Evolutionary conservation across 2,797 vertebrate species (phyloP), one percentile per base, ranked within the genome.

Genomic region (Euthynnus affinis): DNA sequence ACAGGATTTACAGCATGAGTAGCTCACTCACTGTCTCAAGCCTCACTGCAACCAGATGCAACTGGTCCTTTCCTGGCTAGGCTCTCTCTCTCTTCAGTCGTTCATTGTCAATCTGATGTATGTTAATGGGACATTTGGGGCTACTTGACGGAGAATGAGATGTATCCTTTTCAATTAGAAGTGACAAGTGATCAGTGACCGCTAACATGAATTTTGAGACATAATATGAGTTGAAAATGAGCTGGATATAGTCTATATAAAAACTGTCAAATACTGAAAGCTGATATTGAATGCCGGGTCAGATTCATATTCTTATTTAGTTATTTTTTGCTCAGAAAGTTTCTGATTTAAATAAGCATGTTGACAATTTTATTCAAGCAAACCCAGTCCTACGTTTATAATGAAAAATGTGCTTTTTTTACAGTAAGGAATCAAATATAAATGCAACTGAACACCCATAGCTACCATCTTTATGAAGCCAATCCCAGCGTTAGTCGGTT

Each of bases 1-100:
- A 91, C 82, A 44, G 73, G 89, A 90, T 91, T 81, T 88, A 76
- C 32, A 82, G 83, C 73, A 14, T 25, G 78, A 85, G 65, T 49
- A 40, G 59, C 80, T 71, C 32, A 6, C 72, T 71, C 56, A n/a
- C 27, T 68, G 40, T 49, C 60, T 57, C 73, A 5, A 53, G 12
- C 63, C 61, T 17, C 52, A 14, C 32, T 56, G 71, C 55, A 55
- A 27, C 65, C 68, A 37, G 40, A 51, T 34, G 22, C 61, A 53
- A 2, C 59, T n/a, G 1, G 52, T 14, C 67, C 34, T 29, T 23
- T 25, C 68, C 64, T 34, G n/a, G n/a, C 29, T 15, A 1, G 4
- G n/a, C n/a, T 15, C 44, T 46, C 12, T 3, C 51, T 20, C 2
- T 69, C 62, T 27, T 59, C 27, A 6, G 1, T 27, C 37, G n/a